Evolutionary conservation across 2,113 vertebrate genomes (phyloP).

Genomic region (Odontesthes bonariensis): DNA sequence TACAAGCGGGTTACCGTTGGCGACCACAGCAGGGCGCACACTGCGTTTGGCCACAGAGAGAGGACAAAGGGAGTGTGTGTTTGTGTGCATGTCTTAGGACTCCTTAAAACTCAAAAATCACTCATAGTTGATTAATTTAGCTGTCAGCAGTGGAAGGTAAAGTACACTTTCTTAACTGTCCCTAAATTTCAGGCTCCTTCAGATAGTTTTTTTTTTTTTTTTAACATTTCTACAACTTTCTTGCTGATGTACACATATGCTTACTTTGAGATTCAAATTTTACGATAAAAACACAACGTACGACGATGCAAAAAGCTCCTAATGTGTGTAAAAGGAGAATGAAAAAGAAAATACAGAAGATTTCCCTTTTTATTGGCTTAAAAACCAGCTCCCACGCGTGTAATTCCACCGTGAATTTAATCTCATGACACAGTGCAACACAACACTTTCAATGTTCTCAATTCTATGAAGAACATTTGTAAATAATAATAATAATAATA

Average conservation of each 20-base stretch:
- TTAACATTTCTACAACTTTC: not conserved
- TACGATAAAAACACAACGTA: no score
- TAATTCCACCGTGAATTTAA: not conserved
- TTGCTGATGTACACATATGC: no score
- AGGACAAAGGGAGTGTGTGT: conserved; percentile 40
- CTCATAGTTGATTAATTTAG: not conserved
- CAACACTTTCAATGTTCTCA: conserved; percentile 10
- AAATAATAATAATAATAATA: no score
- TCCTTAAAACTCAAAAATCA: conserved; percentile 9
- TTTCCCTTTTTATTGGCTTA: not conserved
- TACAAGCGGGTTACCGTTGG: conserved; percentile 70
- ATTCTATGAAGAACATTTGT: conserved; percentile 39
- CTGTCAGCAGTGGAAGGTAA: not conserved
- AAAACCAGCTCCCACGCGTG: not conserved
- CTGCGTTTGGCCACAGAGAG: conserved; percentile 7
- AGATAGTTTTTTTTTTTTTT: no score
- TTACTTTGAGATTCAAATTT: no score
- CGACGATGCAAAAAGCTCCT: no score
- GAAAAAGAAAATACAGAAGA: no score
- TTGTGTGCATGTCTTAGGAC: conserved; percentile 9
- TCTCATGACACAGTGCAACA: conserved; percentile 15
- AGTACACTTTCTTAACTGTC: not conserved
- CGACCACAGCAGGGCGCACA: conserved; percentile 23
- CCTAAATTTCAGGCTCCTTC: not conserved
- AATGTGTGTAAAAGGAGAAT: no score